Conservation (phyloP, 2,888 invertebrate genomes). For the Calameuta idolon region DNA sequence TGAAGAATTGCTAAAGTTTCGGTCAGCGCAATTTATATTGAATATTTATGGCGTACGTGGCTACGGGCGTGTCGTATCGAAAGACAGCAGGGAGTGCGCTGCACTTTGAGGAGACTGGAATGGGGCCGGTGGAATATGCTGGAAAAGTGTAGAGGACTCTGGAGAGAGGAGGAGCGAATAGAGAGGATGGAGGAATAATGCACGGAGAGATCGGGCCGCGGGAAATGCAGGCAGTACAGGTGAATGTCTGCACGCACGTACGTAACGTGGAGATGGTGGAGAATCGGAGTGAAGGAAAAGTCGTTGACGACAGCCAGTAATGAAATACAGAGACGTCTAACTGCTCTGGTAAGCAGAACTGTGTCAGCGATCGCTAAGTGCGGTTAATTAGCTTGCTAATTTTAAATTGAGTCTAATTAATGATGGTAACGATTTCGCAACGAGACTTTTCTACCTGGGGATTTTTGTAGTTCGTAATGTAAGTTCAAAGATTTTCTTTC, state of each 20-base stretch:
- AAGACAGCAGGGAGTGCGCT: neutral
- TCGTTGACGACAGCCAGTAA: neutral
- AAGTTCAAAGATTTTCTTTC: neutral
- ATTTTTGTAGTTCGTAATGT: neutral
- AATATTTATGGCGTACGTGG: neutral
- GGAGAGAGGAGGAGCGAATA: conserved; percentile 8
- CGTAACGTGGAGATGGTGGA: neutral
- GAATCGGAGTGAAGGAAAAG: neutral
- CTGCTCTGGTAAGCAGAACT: neutral
- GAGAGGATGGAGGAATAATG: conserved; percentile 1
- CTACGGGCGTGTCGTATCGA: neutral
- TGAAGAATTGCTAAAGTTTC: neutral
- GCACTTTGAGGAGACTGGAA: neutral
- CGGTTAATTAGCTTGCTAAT: conserved; percentile 48
- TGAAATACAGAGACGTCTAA: neutral
- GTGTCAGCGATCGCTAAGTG: conserved; percentile 32
- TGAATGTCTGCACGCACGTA: neutral
- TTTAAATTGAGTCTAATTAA: conserved; percentile 33
- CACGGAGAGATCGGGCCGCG: neutral
- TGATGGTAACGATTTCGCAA: conserved; percentile 20
- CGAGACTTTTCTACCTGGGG: neutral
- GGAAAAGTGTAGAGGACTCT: neutral
- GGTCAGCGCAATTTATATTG: neutral
- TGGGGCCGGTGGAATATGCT: neutral
- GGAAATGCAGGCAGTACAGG: neutral